Percentiles rank a stretch among this genome's conserved stretches.
These are phyloP conservation scores for Unio pictorum DNA, from an alignment of 2,888 invertebrate species.

Conservation along the genomic window DNA sequence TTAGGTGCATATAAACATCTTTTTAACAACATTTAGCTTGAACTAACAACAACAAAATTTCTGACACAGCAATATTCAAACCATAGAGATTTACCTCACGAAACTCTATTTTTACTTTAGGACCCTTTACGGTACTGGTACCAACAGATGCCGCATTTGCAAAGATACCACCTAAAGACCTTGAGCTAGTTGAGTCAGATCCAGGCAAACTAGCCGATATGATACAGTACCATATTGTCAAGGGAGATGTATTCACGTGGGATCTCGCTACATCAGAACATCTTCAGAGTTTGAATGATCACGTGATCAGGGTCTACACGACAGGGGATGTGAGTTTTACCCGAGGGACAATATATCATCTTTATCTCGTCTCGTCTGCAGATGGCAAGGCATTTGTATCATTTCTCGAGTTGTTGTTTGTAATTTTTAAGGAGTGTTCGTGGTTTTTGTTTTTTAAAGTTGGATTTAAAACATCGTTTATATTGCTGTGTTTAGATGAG, in stretches of 20 bases:
- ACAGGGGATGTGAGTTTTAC: constrained; percentile 16
- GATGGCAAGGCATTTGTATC: no score
- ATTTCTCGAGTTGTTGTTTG: no score
- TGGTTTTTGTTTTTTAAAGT: no score
- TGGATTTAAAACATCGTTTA: no score
- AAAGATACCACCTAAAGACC: constrained; percentile 29
- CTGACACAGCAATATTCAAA: no score
- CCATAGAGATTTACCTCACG: background rate
- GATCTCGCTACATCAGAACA: constrained; percentile 39
- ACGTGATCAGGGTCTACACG: constrained; percentile 40
- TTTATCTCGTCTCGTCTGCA: no score
- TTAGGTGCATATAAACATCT: no score
- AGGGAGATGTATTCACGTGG: constrained; percentile 42
- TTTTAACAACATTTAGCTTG: no score
- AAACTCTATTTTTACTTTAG: constrained; percentile 20
- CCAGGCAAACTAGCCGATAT: constrained; percentile 27
- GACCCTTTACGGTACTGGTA: constrained; percentile 50
- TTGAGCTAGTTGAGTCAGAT: constrained; percentile 32
- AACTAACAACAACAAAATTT: no score
- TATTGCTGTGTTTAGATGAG: no score
- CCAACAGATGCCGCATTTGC: constrained; percentile 49
- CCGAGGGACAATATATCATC: no score
- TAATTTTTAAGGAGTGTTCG: no score
- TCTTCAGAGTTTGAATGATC: constrained; percentile 39
- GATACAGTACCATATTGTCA: constrained; percentile 47